Percentiles rank a stretch among this genome's conserved stretches.
These are phyloP conservation scores for Drosophila seguyi DNA, from an alignment of 1,140 invertebrate species.

Conservation along the genomic window DNA sequence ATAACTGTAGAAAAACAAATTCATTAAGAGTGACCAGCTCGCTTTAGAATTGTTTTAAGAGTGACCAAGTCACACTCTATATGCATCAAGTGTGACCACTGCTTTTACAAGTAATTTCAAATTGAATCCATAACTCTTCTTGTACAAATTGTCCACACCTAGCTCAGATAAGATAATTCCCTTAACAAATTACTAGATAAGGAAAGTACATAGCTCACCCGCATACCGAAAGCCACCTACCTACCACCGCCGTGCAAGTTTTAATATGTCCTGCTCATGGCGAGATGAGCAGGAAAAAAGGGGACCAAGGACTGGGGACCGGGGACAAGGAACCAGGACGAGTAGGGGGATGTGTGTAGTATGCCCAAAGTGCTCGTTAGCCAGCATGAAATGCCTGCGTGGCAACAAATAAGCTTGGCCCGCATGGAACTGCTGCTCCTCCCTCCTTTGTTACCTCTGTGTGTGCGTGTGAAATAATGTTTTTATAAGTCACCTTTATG, in stretches of 20 bases:
- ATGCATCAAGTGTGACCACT: not conserved
- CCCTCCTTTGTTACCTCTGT: constrained; percentile 3
- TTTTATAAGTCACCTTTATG: constrained; percentile 83
- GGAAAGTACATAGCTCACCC: constrained; percentile 6
- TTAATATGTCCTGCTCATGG: constrained; percentile 28
- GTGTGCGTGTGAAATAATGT: constrained; percentile 74
- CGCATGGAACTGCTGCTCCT: constrained; percentile 42
- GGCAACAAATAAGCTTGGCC: constrained; percentile 66
- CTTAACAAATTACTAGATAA: constrained; percentile 3
- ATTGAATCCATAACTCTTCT: too few species aligned
- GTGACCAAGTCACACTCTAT: not conserved
- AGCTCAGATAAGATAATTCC: not conserved
- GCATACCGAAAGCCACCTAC: not conserved
- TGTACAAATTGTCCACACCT: not conserved
- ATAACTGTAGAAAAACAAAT: too few species aligned
- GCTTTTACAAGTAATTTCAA: not conserved
- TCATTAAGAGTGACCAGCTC: not conserved
- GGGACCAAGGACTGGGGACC: constrained; percentile 4
- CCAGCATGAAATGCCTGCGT: constrained; percentile 73
- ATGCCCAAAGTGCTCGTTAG: constrained; percentile 76
- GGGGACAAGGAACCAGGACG: not conserved
- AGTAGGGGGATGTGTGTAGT: constrained; percentile 7
- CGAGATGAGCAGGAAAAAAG: not conserved
- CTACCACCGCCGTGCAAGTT: constrained; percentile 2
- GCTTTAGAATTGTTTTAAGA: not conserved